A percentile compares a stretch with the other conserved stretches of the same genome.
These are phyloP conservation scores for Diploscapter pachys DNA, from an alignment of 1,140 invertebrate genomes.

Conservation along the genomic window DNA sequence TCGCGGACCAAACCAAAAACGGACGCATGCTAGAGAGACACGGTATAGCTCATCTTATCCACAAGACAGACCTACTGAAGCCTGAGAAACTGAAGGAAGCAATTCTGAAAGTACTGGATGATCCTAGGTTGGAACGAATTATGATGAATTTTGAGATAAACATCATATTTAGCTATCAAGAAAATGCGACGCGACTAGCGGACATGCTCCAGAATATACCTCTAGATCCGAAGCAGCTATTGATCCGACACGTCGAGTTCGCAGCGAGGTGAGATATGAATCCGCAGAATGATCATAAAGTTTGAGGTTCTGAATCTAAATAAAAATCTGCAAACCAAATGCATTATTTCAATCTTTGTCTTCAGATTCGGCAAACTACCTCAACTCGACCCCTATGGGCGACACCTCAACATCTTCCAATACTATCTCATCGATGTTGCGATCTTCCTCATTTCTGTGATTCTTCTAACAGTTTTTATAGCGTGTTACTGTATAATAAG, in stretches of 20 bases:
- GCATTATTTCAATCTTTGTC: too few species aligned
- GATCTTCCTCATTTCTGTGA: too few species aligned
- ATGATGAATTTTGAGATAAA: background rate
- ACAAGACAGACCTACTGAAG: constrained; percentile 9
- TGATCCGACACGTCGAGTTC: constrained; percentile 20
- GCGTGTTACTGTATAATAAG: too few species aligned
- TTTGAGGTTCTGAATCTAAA: too few species aligned
- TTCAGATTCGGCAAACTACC: too few species aligned
- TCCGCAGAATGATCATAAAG: too few species aligned
- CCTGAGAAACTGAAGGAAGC: constrained; percentile 12
- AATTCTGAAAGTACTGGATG: constrained; percentile 6
- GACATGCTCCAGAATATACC: constrained; percentile 11
- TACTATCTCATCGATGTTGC: too few species aligned
- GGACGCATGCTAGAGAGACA: constrained; percentile 25
- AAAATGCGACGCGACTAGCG: constrained; percentile 2
- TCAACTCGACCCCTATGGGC: too few species aligned
- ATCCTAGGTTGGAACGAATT: constrained; percentile 1
- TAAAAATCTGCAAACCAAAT: too few species aligned
- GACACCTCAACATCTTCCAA: too few species aligned
- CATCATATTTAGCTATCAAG: background rate
- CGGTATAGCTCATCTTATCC: constrained; percentile 11
- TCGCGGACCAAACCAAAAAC: constrained; percentile 26
- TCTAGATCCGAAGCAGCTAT: constrained; percentile 3
- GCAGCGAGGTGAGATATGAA: constrained; percentile 13
- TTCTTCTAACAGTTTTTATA: too few species aligned